Evolutionary conservation across 2,113 vertebrate genomes (phyloP).

Genomic region (Catagonus wagneri): DNA sequence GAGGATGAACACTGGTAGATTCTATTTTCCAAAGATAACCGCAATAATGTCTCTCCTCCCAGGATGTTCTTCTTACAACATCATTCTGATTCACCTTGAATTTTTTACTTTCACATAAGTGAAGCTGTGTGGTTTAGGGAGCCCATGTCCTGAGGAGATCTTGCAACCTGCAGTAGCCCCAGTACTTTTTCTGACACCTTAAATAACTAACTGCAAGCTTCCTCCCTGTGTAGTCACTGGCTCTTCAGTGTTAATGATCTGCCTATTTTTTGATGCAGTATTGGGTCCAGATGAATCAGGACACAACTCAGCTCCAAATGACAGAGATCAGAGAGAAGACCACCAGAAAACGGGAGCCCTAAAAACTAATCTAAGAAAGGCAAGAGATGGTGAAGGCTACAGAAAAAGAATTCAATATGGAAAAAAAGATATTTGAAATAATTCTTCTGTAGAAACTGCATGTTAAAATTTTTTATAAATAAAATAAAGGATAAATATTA

Average conservation of each 20-base stretch:
- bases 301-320: not conserved
- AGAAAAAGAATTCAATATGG: not conserved
- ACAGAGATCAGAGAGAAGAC: not conserved
- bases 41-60: not conserved
- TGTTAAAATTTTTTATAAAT: not conserved
- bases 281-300: not conserved
- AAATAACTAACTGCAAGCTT: not conserved
- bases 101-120: not conserved
- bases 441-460: not conserved
- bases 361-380: not conserved
- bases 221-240: not conserved
- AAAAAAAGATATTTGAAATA: not conserved
- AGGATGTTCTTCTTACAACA: not conserved
- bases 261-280: not conserved
- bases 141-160: not conserved
- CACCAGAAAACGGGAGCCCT: not conserved
- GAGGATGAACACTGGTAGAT: not conserved
- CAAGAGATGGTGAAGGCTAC: not conserved
- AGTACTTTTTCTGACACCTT: not conserved
- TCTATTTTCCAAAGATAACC: not conserved
- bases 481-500: constrained; percentile 12
- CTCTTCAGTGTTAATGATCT: not conserved
- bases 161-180: not conserved
- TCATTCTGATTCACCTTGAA: not conserved
- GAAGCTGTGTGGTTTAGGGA: not conserved